phyloP scores from a whole-genome alignment of 2,888 invertebrate genomes.

The Epirrhoe alternata region DNA sequence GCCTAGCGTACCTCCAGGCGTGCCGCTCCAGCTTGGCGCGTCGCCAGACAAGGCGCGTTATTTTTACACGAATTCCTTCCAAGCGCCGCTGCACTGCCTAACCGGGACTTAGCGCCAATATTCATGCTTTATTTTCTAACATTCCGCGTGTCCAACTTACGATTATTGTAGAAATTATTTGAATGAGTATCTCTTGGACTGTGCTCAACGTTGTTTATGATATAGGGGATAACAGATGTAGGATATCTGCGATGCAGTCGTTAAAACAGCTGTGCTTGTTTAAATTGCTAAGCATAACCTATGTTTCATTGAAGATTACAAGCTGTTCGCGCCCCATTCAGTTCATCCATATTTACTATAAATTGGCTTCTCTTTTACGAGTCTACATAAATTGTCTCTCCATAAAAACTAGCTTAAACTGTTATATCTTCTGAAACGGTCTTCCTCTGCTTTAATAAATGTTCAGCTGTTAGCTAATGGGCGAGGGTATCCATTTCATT shows the following conservation, averaged over 20 bases:
- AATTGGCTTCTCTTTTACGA: constrained; percentile 1
- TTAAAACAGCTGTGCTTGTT: background rate
- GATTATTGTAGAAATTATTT: background rate
- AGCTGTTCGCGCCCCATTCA: background rate
- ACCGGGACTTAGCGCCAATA: constrained; percentile 15
- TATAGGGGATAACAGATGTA: too few relatives aligned
- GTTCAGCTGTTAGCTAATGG: constrained; percentile 20
- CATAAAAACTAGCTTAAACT: constrained; percentile 4
- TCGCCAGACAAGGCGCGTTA: constrained; percentile 45
- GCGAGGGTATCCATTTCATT: constrained; percentile 23
- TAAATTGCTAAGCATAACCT: background rate
- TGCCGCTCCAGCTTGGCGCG: constrained; percentile 44
- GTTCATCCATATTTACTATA: background rate
- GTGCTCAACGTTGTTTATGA: background rate
- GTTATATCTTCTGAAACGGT: constrained; percentile 21
- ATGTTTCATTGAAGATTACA: background rate
- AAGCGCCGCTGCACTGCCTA: constrained; percentile 31
- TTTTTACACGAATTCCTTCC: constrained; percentile 50
- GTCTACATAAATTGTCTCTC: constrained; percentile 13
- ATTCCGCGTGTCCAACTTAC: constrained; percentile 2
- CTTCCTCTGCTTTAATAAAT: constrained; percentile 12
- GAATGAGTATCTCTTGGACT: background rate
- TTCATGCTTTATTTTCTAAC: constrained; percentile 20
- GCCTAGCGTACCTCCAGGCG: constrained; percentile 5
- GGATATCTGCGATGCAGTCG: background rate